These are phyloP conservation scores for Cygnus buccinator DNA, from an alignment of 2,113 vertebrate species.

Conservation along the genomic window DNA sequence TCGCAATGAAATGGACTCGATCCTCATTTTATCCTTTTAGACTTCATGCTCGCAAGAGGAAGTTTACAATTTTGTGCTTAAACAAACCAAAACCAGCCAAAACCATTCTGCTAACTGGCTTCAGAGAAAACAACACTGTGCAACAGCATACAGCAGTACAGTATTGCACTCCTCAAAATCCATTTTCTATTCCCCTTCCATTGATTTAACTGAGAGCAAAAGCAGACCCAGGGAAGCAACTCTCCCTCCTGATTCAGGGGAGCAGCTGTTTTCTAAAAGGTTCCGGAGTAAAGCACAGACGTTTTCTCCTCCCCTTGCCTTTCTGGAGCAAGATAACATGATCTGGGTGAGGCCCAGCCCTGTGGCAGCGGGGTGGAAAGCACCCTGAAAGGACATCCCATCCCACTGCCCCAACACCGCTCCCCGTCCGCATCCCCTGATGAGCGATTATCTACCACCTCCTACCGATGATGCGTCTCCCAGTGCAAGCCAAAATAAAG, in stretches of 20 bases:
- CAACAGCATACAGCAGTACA: not conserved
- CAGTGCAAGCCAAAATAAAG: not conserved
- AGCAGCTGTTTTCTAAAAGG: not conserved
- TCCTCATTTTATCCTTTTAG: not conserved
- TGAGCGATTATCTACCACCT: not conserved
- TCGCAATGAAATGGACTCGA: not conserved
- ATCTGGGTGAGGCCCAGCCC: no score
- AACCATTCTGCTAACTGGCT: not conserved
- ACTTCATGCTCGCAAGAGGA: not conserved
- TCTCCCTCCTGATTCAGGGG: not conserved
- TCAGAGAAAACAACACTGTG: not conserved
- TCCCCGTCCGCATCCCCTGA: not conserved
- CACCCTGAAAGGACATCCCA: not conserved
- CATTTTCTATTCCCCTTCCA: not conserved
- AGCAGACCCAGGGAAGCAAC: not conserved
- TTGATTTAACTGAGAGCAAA: not conserved
- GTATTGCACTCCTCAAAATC: not conserved
- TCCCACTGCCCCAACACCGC: no score
- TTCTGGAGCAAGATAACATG: not conserved
- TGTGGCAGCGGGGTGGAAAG: not conserved
- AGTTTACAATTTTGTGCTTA: not conserved
- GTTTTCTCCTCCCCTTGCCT: not conserved
- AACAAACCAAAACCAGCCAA: no score
- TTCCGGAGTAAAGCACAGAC: not conserved
- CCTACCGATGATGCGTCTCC: not conserved